These are phyloP conservation scores for Rattus rattus DNA, from an alignment of 2,113 vertebrate genomes.

Conservation along the genomic window DNA sequence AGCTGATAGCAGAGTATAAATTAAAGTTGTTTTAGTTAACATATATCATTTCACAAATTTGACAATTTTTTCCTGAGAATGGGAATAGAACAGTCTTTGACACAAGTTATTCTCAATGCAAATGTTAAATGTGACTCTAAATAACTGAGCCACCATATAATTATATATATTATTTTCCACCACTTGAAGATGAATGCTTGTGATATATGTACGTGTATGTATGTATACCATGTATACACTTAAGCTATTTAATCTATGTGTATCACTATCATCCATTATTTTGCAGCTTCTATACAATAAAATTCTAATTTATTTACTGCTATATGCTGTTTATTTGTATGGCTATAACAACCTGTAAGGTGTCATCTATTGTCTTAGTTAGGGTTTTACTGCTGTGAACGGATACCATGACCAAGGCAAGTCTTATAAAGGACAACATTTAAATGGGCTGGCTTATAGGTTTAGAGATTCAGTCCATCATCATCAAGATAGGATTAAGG, in stretches of 20 bases:
- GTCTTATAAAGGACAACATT: too few species aligned
- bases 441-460: too few species aligned
- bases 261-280: background rate
- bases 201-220: background rate
- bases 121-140: background rate
- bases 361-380: background rate
- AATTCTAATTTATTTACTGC: background rate
- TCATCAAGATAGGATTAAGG: too few species aligned
- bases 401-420: too few species aligned
- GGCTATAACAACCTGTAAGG: background rate
- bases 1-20: constrained; percentile 22
- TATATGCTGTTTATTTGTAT: background rate
- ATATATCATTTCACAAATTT: constrained; percentile 18
- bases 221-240: background rate
- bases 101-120: background rate
- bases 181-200: constrained; percentile 1
- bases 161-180: background rate
- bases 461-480: too few species aligned
- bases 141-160: background rate
- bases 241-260: background rate
- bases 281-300: background rate
- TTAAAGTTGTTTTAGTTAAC: constrained; percentile 31
- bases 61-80: background rate
- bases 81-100: background rate
- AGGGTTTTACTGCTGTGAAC: too few species aligned